A percentile compares a stretch with the other conserved stretches of the same genome.
Evolutionary conservation across 2,888 invertebrate species (phyloP).

Genomic region (Rutpela maculata): DNA sequence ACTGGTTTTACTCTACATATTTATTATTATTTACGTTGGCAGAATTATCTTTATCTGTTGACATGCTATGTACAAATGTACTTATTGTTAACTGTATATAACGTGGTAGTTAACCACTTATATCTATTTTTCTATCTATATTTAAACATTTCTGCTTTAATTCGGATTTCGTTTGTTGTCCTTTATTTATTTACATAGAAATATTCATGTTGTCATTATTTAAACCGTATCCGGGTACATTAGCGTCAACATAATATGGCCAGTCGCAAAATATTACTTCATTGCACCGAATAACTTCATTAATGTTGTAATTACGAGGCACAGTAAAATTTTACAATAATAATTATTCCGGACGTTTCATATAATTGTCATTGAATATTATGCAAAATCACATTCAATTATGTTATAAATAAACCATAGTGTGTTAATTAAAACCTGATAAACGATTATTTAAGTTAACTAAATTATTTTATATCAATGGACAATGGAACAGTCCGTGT

Average conservation of each 20-base stretch:
- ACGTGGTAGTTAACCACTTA: too few species aligned
- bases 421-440: constrained; percentile 42
- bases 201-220: constrained; percentile 2
- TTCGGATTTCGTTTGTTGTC: too few species aligned
- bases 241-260: neutral
- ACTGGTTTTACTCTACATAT: too few species aligned
- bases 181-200: neutral
- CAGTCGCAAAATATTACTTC: constrained; percentile 18
- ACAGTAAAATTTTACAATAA: constrained; percentile 36
- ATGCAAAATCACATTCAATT: constrained; percentile 42
- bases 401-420: constrained; percentile 33
- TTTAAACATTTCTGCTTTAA: too few species aligned
- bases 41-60: too few species aligned
- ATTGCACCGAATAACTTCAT: constrained; percentile 33
- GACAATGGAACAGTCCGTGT: neutral
- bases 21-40: too few species aligned
- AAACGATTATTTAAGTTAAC: constrained; percentile 27
- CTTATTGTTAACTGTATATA: too few species aligned
- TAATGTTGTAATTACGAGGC: constrained; percentile 14
- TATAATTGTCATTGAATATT: constrained; percentile 35
- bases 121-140: neutral
- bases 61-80: too few species aligned
- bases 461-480: constrained; percentile 31
- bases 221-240: neutral
- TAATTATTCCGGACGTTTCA: constrained; percentile 31